These are phyloP conservation scores for Perca flavescens DNA, from an alignment of 2,113 vertebrate genomes.

Conservation along the genomic window DNA sequence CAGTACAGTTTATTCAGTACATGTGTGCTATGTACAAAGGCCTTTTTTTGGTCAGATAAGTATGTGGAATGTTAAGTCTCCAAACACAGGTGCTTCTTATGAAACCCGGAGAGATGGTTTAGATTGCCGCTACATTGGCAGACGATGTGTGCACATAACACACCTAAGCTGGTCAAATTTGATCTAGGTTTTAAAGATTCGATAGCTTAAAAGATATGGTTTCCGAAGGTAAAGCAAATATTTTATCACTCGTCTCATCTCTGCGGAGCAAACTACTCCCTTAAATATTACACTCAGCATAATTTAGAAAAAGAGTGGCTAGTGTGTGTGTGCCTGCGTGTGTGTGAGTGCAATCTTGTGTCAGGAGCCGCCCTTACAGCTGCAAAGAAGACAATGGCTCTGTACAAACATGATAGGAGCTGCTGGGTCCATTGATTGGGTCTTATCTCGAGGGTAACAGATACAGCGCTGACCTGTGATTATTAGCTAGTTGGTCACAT, in stretches of 20 bases:
- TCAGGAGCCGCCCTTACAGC: slow-evolving; percentile 18
- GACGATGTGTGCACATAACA: slow-evolving; percentile 74
- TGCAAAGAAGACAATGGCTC: slow-evolving; percentile 27
- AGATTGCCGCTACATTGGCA: slow-evolving; percentile 81
- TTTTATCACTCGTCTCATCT: slow-evolving; percentile 61
- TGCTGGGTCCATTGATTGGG: slow-evolving; percentile 19
- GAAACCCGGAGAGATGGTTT: slow-evolving; percentile 79
- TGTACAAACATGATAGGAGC: slow-evolving; percentile 54
- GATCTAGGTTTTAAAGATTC: slow-evolving; percentile 72
- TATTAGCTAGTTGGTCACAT: slow-evolving; percentile 46
- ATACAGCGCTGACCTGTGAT: slow-evolving; percentile 33
- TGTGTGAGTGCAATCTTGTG: slow-evolving; percentile 11
- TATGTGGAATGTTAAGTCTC: slow-evolving; percentile 84
- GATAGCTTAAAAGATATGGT: slow-evolving; percentile 65
- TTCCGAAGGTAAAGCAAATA: slow-evolving; percentile 68
- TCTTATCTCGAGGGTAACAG: slow-evolving; percentile 39
- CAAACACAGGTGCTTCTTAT: slow-evolving; percentile 86
- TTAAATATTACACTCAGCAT: slow-evolving; percentile 51
- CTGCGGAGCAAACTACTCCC: slow-evolving; percentile 48
- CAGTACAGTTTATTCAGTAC: slow-evolving; percentile 77
- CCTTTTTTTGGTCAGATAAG: slow-evolving; percentile 78
- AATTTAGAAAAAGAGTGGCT: slow-evolving; percentile 30
- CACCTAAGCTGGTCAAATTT: slow-evolving; percentile 77
- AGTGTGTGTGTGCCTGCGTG: not conserved
- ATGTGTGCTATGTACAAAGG: slow-evolving; percentile 76